These are phyloP conservation scores for Eretmocerus hayati DNA, from an alignment of 2,888 invertebrate genomes.

Conservation along the genomic window DNA sequence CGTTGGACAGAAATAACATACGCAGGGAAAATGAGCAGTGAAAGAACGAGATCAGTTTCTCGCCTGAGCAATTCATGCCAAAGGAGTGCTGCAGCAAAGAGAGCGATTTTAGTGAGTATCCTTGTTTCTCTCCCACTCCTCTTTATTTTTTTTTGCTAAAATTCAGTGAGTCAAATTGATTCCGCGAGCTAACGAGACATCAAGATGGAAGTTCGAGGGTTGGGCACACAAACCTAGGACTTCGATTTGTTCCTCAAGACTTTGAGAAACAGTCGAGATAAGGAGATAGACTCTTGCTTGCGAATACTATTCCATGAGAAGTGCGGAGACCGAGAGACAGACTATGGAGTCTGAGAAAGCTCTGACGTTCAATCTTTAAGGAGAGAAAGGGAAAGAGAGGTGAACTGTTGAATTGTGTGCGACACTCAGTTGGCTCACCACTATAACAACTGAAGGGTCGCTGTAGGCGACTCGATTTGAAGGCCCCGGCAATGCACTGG, in stretches of 20 bases:
- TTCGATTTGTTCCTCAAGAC: constrained; percentile 28
- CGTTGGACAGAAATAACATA: too few species aligned
- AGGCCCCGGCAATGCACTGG: background rate
- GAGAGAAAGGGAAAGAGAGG: too few species aligned
- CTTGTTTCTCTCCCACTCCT: background rate
- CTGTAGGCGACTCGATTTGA: constrained; percentile 4
- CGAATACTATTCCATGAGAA: too few species aligned
- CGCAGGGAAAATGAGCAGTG: too few species aligned
- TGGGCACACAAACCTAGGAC: constrained; percentile 31
- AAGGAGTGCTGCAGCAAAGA: too few species aligned
- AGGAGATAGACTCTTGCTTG: too few species aligned
- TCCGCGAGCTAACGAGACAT: constrained; percentile 31
- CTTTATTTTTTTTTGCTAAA: constrained; percentile 17
- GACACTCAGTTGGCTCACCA: constrained; percentile 2
- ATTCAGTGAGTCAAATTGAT: constrained; percentile 33
- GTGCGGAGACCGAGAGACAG: too few species aligned
- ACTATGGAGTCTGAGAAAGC: background rate
- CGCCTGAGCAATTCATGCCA: too few species aligned
- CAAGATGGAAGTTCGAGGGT: constrained; percentile 31
- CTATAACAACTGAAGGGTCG: constrained; percentile 11
- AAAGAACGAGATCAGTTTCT: too few species aligned
- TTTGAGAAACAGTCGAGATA: constrained; percentile 19
- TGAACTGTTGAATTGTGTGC: constrained; percentile 6
- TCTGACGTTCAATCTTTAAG: background rate
- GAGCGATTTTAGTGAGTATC: background rate